Evolutionary conservation across 1,140 invertebrate species (phyloP), one percentile per base, ranked within the genome.

Genomic region (Magallana ariakensis): DNA sequence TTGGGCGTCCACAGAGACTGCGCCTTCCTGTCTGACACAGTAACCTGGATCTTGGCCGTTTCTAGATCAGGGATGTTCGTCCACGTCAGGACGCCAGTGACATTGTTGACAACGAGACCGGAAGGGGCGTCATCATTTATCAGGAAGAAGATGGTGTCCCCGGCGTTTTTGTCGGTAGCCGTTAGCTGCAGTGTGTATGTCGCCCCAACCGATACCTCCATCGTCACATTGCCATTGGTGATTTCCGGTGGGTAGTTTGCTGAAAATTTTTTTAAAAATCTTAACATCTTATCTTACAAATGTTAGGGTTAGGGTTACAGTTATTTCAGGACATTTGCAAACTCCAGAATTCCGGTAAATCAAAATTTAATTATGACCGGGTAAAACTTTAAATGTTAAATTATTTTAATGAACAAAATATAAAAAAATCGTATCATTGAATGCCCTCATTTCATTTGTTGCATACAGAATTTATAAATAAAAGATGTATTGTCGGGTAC

Each of bases 231-330:
- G 6, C 57, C 87, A 56, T 88, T 87, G 6, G 19, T 80, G 15
- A 88, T 87, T 13, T 54, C 54, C 6, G 90, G 90, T 33, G 90
- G 89, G 55, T 87, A 89, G 57, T 91, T 91, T 9, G 46, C 90
- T 91, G 66, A 26, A 22, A 46, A n/a, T n/a, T n/a, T 46, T 46
- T 46, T 4, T 4, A 46, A 46, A 46, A 46, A 4, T 46, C 33
- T 46, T 46, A 46, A 46, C 5, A 46, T 46, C 33, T 4, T 46
- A 46, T 46, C 33, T 46, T 46, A 46, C 33, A 46, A 46, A 46
- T 46, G 2, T 46, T 46, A 46, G 33, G 33, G 33, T 46, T 46
- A 46, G 33, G 33, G 33, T 46, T 46, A 46, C 3, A 5, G 33
- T 46, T 46, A 46, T 4, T 46, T 46, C 33, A 46, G 33, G 33